A percentile compares a stretch with the other conserved stretches of the same genome.
Evolutionary conservation across 1,140 invertebrate species (phyloP).

Genomic region (Caenorhabditis latens): DNA sequence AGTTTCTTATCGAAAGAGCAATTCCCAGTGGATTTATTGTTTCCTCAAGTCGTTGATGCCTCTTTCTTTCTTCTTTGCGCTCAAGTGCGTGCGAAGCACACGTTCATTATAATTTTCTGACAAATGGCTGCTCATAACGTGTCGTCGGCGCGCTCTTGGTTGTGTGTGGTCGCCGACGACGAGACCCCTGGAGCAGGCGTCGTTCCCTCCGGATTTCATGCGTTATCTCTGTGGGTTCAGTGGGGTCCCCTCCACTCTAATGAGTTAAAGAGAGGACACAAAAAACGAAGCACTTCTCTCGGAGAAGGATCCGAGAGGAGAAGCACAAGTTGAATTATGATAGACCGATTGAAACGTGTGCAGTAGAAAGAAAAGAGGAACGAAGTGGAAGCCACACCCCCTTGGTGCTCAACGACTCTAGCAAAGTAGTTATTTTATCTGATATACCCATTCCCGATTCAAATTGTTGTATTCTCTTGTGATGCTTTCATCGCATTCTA

Average conservation of each 20-base stretch:
- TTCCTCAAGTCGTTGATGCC: constrained; percentile 31
- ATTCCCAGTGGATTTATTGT: constrained; percentile 31
- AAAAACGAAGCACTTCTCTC: constrained; percentile 17
- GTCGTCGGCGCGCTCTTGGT: constrained; percentile 17
- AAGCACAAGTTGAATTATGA: constrained; percentile 46
- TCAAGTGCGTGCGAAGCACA: constrained; percentile 45
- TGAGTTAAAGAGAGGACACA: constrained; percentile 42
- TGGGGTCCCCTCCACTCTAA: background rate
- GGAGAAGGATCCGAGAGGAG: background rate
- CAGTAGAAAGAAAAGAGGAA: constrained; percentile 4
- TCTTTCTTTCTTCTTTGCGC: background rate
- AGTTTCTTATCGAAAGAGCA: background rate
- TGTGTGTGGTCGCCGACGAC: constrained; percentile 29
- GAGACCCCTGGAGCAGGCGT: background rate
- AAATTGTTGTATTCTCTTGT: background rate
- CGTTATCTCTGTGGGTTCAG: constrained; percentile 43
- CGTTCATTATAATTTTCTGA: constrained; percentile 56
- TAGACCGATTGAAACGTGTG: constrained; percentile 46
- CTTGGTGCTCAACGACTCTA: background rate
- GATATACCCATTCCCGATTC: background rate
- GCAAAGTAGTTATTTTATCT: constrained; percentile 2
- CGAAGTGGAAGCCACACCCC: constrained; percentile 24
- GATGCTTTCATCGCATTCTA: background rate
- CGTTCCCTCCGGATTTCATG: constrained; percentile 41
- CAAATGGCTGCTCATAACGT: constrained; percentile 54